Percentiles rank a stretch among this genome's conserved stretches.
Evolutionary conservation across 92 coral and sea anemone species (phyloP).

Genomic region (Blastomussa wellsi): DNA sequence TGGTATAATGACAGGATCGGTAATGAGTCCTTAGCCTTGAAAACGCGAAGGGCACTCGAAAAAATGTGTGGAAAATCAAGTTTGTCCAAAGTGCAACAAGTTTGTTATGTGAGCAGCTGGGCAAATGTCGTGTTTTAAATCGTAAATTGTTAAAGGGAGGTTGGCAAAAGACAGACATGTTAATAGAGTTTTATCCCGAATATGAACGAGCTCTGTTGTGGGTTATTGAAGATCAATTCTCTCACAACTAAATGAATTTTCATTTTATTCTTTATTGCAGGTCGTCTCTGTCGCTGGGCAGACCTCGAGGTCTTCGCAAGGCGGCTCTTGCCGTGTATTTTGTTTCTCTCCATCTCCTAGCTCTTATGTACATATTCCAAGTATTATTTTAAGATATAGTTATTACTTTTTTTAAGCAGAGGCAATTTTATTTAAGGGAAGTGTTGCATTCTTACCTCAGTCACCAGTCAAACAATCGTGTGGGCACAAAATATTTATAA

Average conservation of each 20-base stretch:
- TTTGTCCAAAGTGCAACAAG: background rate
- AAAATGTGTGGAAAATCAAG: background rate
- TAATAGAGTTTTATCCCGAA: too few species aligned
- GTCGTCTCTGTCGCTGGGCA: conserved; percentile 32
- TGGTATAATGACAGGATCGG: background rate
- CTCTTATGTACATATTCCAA: conserved; percentile 61
- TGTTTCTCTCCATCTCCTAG: conserved; percentile 63
- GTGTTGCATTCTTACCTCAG: background rate
- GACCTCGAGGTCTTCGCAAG: conserved; percentile 69
- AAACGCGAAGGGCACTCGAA: background rate
- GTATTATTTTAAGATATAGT: conserved; percentile 22
- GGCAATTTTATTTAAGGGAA: background rate
- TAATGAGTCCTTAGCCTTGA: background rate
- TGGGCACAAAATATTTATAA: background rate
- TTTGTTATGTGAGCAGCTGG: background rate
- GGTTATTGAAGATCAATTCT: background rate
- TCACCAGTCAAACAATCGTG: background rate
- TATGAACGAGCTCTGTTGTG: too few species aligned
- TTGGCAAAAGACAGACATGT: too few species aligned
- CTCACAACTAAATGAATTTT: background rate
- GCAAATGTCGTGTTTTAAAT: too few species aligned
- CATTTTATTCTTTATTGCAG: background rate
- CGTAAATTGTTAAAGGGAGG: too few species aligned
- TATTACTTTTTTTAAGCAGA: background rate
- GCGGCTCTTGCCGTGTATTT: conserved; percentile 59